These are phyloP conservation scores for Plebejus anna DNA, from an alignment of 2,888 invertebrate genomes.

Conservation along the genomic window DNA sequence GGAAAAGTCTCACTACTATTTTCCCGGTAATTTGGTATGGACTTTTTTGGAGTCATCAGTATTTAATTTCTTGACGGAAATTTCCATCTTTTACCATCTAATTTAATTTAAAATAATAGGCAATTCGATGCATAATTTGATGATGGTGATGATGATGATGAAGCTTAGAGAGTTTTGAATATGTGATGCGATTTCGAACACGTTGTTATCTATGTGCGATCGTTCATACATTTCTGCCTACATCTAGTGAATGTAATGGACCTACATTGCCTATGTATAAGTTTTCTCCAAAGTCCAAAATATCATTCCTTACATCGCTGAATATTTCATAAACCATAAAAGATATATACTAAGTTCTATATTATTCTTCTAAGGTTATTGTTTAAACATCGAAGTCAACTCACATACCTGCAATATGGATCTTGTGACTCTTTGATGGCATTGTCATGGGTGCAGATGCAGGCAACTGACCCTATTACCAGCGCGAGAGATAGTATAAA, in stretches of 20 bases:
- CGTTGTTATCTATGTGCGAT: constrained; percentile 9
- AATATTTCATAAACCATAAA: background rate
- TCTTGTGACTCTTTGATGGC: too few relatives aligned
- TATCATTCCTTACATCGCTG: background rate
- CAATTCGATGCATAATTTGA: background rate
- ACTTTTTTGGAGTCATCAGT: too few relatives aligned
- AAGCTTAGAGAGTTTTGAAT: constrained; percentile 5
- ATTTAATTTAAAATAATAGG: background rate
- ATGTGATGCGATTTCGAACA: background rate
- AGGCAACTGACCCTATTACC: too few relatives aligned
- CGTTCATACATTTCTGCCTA: background rate
- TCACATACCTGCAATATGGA: too few relatives aligned
- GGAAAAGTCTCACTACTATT: background rate
- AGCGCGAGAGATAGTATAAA: too few relatives aligned
- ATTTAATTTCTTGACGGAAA: background rate
- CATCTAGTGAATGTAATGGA: background rate
- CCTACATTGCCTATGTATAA: background rate
- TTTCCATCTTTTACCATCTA: too few relatives aligned
- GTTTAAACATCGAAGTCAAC: too few relatives aligned
- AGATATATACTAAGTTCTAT: background rate
- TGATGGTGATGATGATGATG: background rate
- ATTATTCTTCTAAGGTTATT: too few relatives aligned
- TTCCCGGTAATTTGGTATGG: background rate
- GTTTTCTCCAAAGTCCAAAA: background rate
- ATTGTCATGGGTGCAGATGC: too few relatives aligned